Evolutionary conservation across 2,888 invertebrate species (phyloP), one percentile per base, ranked within the genome.

Genomic region (Tachina grossa): DNA sequence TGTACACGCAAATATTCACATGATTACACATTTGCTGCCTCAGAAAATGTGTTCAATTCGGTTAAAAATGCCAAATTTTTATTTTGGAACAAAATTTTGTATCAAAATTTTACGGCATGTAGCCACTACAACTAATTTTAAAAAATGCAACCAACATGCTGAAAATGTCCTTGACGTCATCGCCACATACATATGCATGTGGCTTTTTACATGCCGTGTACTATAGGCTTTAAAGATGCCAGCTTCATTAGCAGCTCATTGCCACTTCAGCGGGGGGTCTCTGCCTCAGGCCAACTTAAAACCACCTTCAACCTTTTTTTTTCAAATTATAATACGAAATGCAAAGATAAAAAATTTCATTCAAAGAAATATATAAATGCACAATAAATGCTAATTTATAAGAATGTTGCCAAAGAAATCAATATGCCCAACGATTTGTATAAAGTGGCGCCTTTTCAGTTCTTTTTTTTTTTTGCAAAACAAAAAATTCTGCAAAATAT

Each of bases 191-290:
- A n/a, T n/a, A n/a, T n/a, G n/a, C n/a, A n/a, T n/a, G n/a, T n/a
- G n/a, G n/a, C n/a, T n/a, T n/a, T n/a, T n/a, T n/a, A n/a, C n/a
- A n/a, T n/a, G n/a, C n/a, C n/a, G n/a, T n/a, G n/a, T n/a, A n/a
- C n/a, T n/a, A n/a, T n/a, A n/a, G n/a, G n/a, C n/a, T n/a, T 47
- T 53, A 53, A 53, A 53, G 41, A 14, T 11, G 41, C 19, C 19
- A 41, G 51, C 11, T 75, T 78, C 91, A 91, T 91, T 91, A 91
- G 90, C 91, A 91, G 91, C 91, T 90, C 91, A 90, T 91, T 91
- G 90, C 83, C 90, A 90, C 88, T 90, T 88, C 91, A 87, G 89
- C 89, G 89, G 91, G 91, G 90, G 91, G 92, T 91, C 90, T 83
- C 90, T 83, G 31, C 45, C 22, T 11, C n/a, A n/a, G 31, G 43